Percentiles rank a stretch among this genome's conserved stretches.
Conservation (phyloP, 2,888 invertebrate genomes). For the Cantharis rustica region DNA sequence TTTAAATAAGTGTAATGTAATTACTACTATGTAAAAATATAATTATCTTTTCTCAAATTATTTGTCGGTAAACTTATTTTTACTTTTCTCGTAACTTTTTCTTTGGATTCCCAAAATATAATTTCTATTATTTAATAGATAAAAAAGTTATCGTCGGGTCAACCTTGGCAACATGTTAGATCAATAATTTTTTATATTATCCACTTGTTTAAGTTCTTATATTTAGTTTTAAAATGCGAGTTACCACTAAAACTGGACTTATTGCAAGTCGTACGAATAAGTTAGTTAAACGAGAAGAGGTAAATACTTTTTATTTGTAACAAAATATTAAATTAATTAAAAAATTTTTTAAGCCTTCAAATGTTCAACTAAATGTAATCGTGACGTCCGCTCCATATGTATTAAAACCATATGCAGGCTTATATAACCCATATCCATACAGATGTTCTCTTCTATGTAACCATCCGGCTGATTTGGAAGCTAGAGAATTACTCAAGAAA, state of each 20-base stretch:
- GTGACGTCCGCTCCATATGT: slow-evolving; percentile 74
- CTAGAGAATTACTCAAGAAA: slow-evolving; percentile 71
- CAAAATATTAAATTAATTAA: neutral
- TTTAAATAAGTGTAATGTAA: neutral
- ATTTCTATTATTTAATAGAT: too few species aligned
- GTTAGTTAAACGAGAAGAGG: slow-evolving; percentile 42
- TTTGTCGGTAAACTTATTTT: too few species aligned
- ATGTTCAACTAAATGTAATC: slow-evolving; percentile 62
- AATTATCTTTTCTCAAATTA: neutral
- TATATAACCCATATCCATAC: slow-evolving; percentile 81
- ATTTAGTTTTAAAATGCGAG: slow-evolving; percentile 56
- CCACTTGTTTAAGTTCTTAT: neutral
- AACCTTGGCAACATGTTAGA: neutral
- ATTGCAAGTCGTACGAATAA: slow-evolving; percentile 63
- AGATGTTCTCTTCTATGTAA: slow-evolving; percentile 84
- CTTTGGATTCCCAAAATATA: too few species aligned
- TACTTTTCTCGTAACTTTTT: too few species aligned
- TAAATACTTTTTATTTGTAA: neutral
- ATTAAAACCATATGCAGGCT: slow-evolving; percentile 77
- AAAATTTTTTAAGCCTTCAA: slow-evolving; percentile 44
- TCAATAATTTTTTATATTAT: neutral
- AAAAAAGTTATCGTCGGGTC: neutral
- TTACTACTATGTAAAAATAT: neutral
- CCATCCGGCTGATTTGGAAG: slow-evolving; percentile 78
- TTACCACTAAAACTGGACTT: slow-evolving; percentile 70